These are phyloP conservation scores for Loxodonta africana DNA, from an alignment of 2,113 vertebrate genomes.

Conservation along the genomic window DNA sequence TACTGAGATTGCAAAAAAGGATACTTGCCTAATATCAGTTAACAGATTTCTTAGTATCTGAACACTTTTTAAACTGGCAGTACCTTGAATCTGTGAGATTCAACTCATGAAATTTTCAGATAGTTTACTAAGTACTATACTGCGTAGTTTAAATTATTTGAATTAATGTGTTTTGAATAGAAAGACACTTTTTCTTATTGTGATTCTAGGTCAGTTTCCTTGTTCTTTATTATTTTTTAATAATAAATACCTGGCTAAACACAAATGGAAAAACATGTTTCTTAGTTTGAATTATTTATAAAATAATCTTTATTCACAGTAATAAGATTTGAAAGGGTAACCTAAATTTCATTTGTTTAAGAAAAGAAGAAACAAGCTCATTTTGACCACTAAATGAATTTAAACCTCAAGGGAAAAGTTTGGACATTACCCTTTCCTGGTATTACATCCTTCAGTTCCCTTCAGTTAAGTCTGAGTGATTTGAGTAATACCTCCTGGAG, in stretches of 20 bases:
- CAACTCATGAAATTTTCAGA: slow-evolving; percentile 79
- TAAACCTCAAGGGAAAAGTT: slow-evolving; percentile 72
- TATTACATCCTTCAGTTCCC: slow-evolving; percentile 55
- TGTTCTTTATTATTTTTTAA: slow-evolving; percentile 49
- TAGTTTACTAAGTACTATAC: slow-evolving; percentile 1
- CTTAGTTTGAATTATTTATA: slow-evolving; percentile 61
- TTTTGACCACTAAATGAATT: slow-evolving; percentile 54
- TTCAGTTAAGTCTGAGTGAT: slow-evolving; percentile 48
- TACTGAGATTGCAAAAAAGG: slow-evolving; percentile 90
- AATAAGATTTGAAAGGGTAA: slow-evolving; percentile 53
- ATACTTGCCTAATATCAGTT: slow-evolving; percentile 91
- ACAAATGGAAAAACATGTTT: slow-evolving; percentile 32
- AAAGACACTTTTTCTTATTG: background rate
- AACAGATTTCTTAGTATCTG: slow-evolving; percentile 87
- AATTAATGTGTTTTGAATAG: slow-evolving; percentile 10
- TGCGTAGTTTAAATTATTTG: slow-evolving; percentile 50
- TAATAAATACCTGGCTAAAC: slow-evolving; percentile 39
- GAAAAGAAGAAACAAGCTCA: background rate
- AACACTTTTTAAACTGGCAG: slow-evolving; percentile 85
- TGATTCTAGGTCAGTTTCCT: slow-evolving; percentile 5
- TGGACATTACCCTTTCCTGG: slow-evolving; percentile 71
- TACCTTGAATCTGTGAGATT: slow-evolving; percentile 82
- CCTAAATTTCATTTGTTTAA: slow-evolving; percentile 59
- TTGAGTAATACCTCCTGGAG: slow-evolving; percentile 52
- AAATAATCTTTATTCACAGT: slow-evolving; percentile 57